Percentiles rank a stretch among this genome's conserved stretches.
Conservation (phyloP, 2,113 vertebrate species). For the Psilopsiagon aymara region DNA sequence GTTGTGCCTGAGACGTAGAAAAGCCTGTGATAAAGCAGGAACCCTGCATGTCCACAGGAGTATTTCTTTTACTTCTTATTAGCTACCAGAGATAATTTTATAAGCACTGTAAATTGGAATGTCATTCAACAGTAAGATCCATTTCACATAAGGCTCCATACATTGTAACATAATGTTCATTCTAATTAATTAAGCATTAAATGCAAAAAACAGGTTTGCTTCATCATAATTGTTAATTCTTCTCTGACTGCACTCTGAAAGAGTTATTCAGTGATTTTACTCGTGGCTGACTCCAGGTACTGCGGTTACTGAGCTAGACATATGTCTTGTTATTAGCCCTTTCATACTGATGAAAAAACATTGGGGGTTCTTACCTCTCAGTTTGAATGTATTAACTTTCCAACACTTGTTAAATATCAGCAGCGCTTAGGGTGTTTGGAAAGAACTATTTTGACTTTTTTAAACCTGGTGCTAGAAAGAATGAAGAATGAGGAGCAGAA, state of each 20-base stretch:
- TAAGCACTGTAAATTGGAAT: background rate
- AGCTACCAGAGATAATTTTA: background rate
- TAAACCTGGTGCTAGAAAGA: background rate
- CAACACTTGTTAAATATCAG: background rate
- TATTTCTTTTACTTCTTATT: background rate
- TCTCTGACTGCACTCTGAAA: background rate
- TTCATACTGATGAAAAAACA: background rate
- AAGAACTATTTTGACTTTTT: background rate
- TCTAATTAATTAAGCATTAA: background rate
- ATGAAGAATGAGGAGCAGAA: background rate
- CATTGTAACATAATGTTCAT: background rate
- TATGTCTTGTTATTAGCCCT: background rate
- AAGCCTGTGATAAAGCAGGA: background rate
- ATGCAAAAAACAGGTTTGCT: background rate
- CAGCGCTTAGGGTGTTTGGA: background rate
- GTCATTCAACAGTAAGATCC: background rate
- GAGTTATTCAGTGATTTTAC: background rate
- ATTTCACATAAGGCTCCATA: background rate
- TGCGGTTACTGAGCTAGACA: background rate
- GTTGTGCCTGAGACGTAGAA: background rate
- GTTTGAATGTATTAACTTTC: background rate
- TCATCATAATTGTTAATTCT: background rate
- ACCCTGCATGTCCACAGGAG: background rate
- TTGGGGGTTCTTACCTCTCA: background rate
- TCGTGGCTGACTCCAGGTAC: background rate